A percentile compares a stretch with the other conserved stretches of the same genome.
Evolutionary conservation across 2,113 vertebrate genomes (phyloP).

Genomic region (Corythoichthys haematopterus): DNA sequence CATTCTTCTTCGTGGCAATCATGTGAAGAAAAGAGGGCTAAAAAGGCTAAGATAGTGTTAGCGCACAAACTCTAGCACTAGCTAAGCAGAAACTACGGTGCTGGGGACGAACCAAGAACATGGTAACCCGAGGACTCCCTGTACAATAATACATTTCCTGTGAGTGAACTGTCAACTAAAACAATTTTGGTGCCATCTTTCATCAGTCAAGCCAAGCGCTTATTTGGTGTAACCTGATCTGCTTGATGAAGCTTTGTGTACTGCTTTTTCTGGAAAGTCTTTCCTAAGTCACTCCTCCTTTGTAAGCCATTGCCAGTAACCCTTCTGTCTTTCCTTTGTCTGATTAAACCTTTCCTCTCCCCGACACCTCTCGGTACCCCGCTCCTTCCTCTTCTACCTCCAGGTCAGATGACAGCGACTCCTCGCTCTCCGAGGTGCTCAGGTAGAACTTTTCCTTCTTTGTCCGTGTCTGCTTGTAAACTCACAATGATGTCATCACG

Average conservation of each 20-base stretch:
- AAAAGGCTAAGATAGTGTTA: no score
- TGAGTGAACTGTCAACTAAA: background rate
- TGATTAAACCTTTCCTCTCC: slow-evolving; percentile 67
- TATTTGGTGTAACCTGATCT: slow-evolving; percentile 22
- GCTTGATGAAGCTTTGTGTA: slow-evolving; percentile 30
- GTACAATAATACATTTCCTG: no score
- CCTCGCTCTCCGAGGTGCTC: slow-evolving; percentile 98
- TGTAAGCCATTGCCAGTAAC: slow-evolving; percentile 59
- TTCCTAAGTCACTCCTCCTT: slow-evolving; percentile 36
- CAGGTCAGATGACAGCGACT: slow-evolving; percentile 99
- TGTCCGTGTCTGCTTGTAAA: slow-evolving; percentile 42
- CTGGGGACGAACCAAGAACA: no score
- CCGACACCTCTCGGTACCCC: slow-evolving; percentile 54
- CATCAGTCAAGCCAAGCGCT: slow-evolving; percentile 23
- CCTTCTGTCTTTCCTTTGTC: slow-evolving; percentile 55
- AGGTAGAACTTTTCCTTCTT: slow-evolving; percentile 84
- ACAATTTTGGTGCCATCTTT: slow-evolving; percentile 7
- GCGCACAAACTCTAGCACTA: no score
- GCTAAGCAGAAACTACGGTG: no score
- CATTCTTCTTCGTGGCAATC: no score
- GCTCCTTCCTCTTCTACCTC: slow-evolving; percentile 90
- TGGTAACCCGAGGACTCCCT: no score
- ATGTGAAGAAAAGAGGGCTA: no score
- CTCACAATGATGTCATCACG: slow-evolving; percentile 32
- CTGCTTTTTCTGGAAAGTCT: slow-evolving; percentile 39